These are phyloP conservation scores for Phalloptychus januarius DNA, from an alignment of 2,797 vertebrate genomes.

Conservation along the genomic window DNA sequence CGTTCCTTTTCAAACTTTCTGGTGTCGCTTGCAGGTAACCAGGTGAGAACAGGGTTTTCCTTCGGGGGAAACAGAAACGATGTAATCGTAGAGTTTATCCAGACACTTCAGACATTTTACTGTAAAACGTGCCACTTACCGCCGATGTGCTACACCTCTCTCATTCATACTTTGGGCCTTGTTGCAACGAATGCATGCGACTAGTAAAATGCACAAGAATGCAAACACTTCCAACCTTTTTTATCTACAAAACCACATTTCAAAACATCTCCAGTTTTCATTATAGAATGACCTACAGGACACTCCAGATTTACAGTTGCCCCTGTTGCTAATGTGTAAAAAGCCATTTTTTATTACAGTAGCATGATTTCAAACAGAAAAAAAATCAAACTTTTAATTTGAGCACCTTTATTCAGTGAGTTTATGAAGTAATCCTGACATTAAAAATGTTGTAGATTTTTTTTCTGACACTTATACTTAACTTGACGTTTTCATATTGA, in stretches of 20 bases:
- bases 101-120: constrained; percentile 52
- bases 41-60: constrained; percentile 55
- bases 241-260: neutral
- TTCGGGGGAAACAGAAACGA: constrained; percentile 46
- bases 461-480: neutral
- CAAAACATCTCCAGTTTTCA: neutral
- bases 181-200: constrained; percentile 6
- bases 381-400: neutral
- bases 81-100: constrained; percentile 46
- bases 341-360: neutral
- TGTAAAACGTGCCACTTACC: constrained; percentile 54
- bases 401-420: neutral
- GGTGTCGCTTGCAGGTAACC: constrained; percentile 66
- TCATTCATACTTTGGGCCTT: constrained; percentile 11
- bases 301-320: neutral
- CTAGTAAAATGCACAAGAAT: neutral
- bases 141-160: constrained; percentile 25
- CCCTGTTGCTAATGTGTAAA: neutral
- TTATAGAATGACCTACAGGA: neutral
- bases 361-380: neutral
- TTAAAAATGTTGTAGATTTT: neutral
- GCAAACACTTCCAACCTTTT: neutral
- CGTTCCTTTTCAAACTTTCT: constrained; percentile 65
- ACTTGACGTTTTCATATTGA: neutral
- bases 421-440: neutral